These are phyloP conservation scores for Cephus runcator DNA, from an alignment of 2,888 invertebrate species.

Conservation along the genomic window DNA sequence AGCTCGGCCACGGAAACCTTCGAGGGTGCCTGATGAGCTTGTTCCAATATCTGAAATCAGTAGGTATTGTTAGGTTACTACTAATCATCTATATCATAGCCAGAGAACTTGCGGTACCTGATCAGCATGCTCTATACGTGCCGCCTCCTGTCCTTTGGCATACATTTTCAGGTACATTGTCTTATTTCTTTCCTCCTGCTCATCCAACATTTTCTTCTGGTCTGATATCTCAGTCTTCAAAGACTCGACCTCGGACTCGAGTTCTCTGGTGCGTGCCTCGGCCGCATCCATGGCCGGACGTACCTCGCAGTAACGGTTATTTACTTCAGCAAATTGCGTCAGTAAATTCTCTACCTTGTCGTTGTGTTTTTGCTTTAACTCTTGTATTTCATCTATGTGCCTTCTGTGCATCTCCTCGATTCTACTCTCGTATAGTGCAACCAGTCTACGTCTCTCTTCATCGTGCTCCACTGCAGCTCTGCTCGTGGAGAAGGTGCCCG, in stretches of 20 bases:
- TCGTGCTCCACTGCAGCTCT: conserved; percentile 62
- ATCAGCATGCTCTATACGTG: conserved; percentile 75
- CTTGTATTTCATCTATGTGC: conserved; percentile 76
- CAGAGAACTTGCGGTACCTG: conserved; percentile 68
- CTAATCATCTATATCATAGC: background rate
- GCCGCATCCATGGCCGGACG: conserved; percentile 79
- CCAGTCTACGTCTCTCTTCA: conserved; percentile 75
- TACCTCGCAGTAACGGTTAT: conserved; percentile 81
- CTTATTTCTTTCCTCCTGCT: conserved; percentile 79
- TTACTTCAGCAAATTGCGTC: conserved; percentile 79
- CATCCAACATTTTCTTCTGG: conserved; percentile 73
- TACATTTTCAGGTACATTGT: conserved; percentile 86
- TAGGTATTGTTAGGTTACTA: no score
- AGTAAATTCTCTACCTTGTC: conserved; percentile 79
- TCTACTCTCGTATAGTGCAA: conserved; percentile 78
- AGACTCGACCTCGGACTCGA: conserved; percentile 80
- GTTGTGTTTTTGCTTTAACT: conserved; percentile 81
- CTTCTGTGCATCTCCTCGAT: conserved; percentile 79
- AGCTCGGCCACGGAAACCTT: conserved; percentile 84
- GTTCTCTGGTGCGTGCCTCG: conserved; percentile 75
- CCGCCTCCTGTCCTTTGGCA: conserved; percentile 84
- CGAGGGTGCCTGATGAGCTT: conserved; percentile 70
- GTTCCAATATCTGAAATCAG: conserved; percentile 44
- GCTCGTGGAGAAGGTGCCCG: background rate
- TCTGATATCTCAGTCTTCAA: conserved; percentile 76